phyloP scores from a whole-genome alignment of 53 echinoderm and acorn worm species.

The Astropecten irregularis region DNA sequence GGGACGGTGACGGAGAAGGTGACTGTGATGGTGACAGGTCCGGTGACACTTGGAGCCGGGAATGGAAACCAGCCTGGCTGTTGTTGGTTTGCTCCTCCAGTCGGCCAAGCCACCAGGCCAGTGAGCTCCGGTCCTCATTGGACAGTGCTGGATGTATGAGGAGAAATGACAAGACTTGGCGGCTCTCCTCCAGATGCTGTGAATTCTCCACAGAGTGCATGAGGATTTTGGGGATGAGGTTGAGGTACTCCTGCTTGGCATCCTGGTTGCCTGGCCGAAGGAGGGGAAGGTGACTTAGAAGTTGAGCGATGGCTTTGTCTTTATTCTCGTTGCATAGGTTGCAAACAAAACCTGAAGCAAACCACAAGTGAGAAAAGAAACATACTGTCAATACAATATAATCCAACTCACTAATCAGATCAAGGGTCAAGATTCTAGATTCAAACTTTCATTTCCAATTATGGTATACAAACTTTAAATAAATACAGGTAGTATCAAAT shows the following conservation, averaged over 20 bases:
- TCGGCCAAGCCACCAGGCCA: conserved; percentile 76
- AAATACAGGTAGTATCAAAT: no score
- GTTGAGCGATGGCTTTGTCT: conserved; percentile 77
- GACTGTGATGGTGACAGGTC: conserved; percentile 70
- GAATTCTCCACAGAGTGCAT: conserved; percentile 74
- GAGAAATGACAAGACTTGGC: conserved; percentile 88
- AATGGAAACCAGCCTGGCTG: conserved; percentile 22
- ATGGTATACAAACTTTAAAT: no score
- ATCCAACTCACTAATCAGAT: no score
- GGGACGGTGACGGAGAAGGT: conserved; percentile 71
- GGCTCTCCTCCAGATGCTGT: conserved; percentile 82
- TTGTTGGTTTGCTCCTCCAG: conserved; percentile 73
- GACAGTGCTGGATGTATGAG: conserved; percentile 94
- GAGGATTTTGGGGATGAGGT: conserved; percentile 89
- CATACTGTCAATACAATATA: neutral
- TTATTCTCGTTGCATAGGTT: conserved; percentile 83
- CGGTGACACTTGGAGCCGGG: conserved; percentile 36
- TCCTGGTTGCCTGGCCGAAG: conserved; percentile 87
- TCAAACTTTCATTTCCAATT: no score
- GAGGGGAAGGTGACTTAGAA: conserved; percentile 89
- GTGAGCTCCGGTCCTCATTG: conserved; percentile 87
- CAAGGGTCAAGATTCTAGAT: no score
- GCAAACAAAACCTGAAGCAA: conserved; percentile 76
- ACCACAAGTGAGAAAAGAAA: neutral
- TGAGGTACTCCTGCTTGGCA: conserved; percentile 89